Evolutionary conservation across 2,113 vertebrate genomes (phyloP), one percentile per base, ranked within the genome.

Genomic region (Myiozetetes cayanensis): DNA sequence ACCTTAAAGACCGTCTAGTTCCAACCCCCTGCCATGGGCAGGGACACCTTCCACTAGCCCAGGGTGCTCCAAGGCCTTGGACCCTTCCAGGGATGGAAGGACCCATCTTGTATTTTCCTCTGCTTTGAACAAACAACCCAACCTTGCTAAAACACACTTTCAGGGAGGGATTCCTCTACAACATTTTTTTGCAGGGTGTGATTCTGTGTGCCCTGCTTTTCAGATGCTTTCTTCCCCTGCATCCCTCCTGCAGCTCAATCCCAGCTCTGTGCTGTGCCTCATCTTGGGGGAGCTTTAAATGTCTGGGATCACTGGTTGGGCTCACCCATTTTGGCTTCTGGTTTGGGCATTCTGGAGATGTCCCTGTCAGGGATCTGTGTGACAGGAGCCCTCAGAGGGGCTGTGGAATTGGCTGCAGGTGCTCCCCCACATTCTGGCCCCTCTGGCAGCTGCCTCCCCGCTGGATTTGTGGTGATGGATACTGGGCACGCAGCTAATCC

Each of bases 401-500:
- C 49, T 3, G 10, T n/a, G 87, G 37, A 8, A 8, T 49, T 1
- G 3, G 46, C 49, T 9, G 15, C 41, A 43, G 87, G 53, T 35
- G 56, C 19, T 62, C 6, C 66, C 52, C 3, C 14, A 0, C 1
- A 6, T 10, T 61, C 81, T 16, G 49, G 93, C 65, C 20, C 58
- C 2, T 12, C 58, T 1, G 1, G 61, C 83, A 59, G 80, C 75
- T 5, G 33, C 87, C 55, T 70, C 81, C 94, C 94, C 3, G 0
- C 59, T 50, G 84, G 77, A 58, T 94, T 96, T 88, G 65, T 37
- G 46, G 78, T 73, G 94, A 94, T 88, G 96, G 91, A 89, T 95
- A 30, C 73, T 5, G 12, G 43, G 89, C 92, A 88, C 14, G 22
- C 31, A 12, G 93, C 95, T 97, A 97, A 96, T 96, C 73, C 86